Evolutionary conservation across 2,888 invertebrate genomes (phyloP).

Genomic region (Phyllotreta cruciferae): DNA sequence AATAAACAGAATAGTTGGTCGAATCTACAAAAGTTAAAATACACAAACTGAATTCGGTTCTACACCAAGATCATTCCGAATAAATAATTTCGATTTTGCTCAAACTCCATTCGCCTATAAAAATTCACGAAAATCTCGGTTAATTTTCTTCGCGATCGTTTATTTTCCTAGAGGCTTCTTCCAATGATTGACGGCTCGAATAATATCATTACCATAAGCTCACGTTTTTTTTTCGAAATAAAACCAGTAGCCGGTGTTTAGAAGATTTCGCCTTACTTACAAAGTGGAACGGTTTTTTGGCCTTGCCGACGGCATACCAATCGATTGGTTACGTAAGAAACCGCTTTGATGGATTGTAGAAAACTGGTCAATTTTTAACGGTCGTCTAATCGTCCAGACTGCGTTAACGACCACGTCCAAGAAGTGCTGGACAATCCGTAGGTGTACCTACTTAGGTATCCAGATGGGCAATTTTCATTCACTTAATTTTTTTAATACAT

Average conservation of each 20-base stretch:
- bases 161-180: no score
- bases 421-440: background rate
- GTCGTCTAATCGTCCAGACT: constrained; percentile 27
- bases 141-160: no score
- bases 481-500: no score
- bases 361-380: constrained; percentile 36
- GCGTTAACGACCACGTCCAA: constrained; percentile 5
- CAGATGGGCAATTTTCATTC: no score
- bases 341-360: constrained; percentile 34
- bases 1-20: constrained; percentile 1
- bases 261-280: constrained; percentile 42
- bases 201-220: constrained; percentile 22
- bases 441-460: no score
- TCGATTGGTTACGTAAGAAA: constrained; percentile 49
- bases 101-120: background rate
- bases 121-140: background rate
- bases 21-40: constrained; percentile 6
- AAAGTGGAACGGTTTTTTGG: constrained; percentile 45
- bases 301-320: constrained; percentile 43
- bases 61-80: no score
- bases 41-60: constrained; percentile 1
- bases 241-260: constrained; percentile 34
- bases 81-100: no score
- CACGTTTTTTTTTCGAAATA: constrained; percentile 19
- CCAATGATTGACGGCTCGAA: constrained; percentile 20